Percentiles rank a stretch among this genome's conserved stretches.
These are phyloP conservation scores for Channallabes apus DNA, from an alignment of 2,797 vertebrate genomes.

Conservation along the genomic window DNA sequence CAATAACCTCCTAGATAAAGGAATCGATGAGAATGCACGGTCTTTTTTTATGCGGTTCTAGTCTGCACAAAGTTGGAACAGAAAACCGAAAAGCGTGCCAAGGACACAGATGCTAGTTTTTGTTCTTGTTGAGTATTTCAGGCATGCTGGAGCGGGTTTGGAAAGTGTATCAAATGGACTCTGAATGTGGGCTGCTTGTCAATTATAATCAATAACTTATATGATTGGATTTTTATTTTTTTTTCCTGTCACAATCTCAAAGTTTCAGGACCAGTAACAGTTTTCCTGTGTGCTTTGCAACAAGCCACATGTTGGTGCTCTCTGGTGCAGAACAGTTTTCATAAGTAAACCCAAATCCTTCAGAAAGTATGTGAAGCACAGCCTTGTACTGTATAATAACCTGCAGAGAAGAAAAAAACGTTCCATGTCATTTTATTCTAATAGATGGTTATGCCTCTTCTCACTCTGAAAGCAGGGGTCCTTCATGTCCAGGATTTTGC, in stretches of 20 bases:
- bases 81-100: neutral
- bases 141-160: neutral
- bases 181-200: neutral
- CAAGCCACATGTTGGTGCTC: too few relatives aligned
- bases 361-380: neutral
- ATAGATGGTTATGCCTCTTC: neutral
- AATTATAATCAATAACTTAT: neutral
- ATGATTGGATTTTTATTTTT: neutral
- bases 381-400: conserved; percentile 8
- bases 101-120: neutral
- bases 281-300: neutral
- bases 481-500: too few relatives aligned
- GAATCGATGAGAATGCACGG: neutral
- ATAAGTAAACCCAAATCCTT: neutral
- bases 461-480: neutral
- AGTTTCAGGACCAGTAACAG: too few relatives aligned
- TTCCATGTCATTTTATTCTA: neutral
- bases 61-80: conserved; percentile 19
- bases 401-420: neutral
- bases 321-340: neutral
- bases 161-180: neutral
- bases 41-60: neutral
- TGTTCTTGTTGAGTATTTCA: neutral
- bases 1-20: neutral
- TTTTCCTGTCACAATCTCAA: neutral